Evolutionary conservation across 1,140 invertebrate species (phyloP).

Genomic region (Theocolax elegans): DNA sequence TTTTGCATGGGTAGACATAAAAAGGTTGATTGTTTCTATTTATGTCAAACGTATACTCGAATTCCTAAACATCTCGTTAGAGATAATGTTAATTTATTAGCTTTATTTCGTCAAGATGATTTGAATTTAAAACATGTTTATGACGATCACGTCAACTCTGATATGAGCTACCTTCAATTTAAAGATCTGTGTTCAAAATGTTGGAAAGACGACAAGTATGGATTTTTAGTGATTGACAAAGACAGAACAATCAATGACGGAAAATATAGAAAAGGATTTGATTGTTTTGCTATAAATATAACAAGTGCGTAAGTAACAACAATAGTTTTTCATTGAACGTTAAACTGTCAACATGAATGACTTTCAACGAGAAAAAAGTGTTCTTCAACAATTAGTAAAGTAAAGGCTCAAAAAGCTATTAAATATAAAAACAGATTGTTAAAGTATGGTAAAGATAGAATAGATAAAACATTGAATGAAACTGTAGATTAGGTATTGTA

Average conservation of each 20-base stretch:
- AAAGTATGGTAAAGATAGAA: too few species aligned
- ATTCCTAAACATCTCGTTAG: not conserved
- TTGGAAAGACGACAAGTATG: conserved; percentile 39
- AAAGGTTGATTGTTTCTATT: not conserved
- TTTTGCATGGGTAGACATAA: conserved; percentile 1
- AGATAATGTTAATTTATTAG: not conserved
- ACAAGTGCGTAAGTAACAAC: not conserved
- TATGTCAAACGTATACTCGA: not conserved
- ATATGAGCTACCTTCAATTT: conserved; percentile 21
- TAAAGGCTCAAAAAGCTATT: not conserved
- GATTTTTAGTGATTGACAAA: conserved; percentile 33
- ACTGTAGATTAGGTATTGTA: too few species aligned
- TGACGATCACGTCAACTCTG: not conserved
- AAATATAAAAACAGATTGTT: too few species aligned
- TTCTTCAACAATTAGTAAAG: not conserved
- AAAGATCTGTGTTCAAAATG: conserved; percentile 27
- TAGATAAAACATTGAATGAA: too few species aligned
- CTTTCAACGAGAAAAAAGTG: not conserved
- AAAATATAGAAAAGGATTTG: conserved; percentile 21
- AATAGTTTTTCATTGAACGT: not conserved
- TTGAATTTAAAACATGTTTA: not conserved
- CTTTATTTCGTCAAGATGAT: not conserved
- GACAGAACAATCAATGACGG: conserved; percentile 6
- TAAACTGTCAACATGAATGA: not conserved
- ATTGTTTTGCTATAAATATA: conserved; percentile 20